These are phyloP conservation scores for Andrena marginata DNA, from an alignment of 2,888 invertebrate species.

Conservation along the genomic window DNA sequence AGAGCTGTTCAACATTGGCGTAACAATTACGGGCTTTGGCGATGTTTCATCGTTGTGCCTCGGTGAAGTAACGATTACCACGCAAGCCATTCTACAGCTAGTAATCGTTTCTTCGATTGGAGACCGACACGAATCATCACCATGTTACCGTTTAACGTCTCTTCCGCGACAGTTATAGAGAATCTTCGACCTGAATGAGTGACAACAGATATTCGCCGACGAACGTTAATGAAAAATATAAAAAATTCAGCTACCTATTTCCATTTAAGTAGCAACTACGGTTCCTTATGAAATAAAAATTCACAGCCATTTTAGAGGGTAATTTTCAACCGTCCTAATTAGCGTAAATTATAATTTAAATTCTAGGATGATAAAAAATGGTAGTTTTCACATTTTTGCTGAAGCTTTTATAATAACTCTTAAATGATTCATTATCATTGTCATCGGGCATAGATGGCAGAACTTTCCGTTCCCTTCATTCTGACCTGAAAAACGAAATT, in stretches of 20 bases:
- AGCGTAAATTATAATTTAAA: too few species aligned
- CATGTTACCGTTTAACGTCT: neutral
- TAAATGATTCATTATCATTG: too few species aligned
- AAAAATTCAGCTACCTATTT: neutral
- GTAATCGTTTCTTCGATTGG: slow-evolving; percentile 9
- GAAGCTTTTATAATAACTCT: neutral
- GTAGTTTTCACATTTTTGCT: neutral
- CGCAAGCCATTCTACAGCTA: neutral
- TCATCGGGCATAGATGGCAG: too few species aligned
- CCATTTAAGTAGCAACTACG: neutral
- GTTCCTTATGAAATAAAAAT: neutral
- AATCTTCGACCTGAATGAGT: neutral
- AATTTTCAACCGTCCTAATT: neutral
- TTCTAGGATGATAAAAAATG: too few species aligned
- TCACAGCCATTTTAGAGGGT: neutral
- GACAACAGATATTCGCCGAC: neutral
- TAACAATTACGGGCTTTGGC: slow-evolving; percentile 13
- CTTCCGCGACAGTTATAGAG: neutral
- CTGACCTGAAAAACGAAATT: too few species aligned
- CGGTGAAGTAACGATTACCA: slow-evolving; percentile 1
- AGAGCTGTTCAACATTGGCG: slow-evolving; percentile 19
- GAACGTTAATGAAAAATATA: neutral
- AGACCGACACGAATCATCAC: neutral
- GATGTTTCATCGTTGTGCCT: slow-evolving; percentile 8
- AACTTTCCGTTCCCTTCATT: too few species aligned